Evolutionary conservation across 1,140 invertebrate species (phyloP), one percentile per base, ranked within the genome.

Genomic region (Panonychus citri): DNA sequence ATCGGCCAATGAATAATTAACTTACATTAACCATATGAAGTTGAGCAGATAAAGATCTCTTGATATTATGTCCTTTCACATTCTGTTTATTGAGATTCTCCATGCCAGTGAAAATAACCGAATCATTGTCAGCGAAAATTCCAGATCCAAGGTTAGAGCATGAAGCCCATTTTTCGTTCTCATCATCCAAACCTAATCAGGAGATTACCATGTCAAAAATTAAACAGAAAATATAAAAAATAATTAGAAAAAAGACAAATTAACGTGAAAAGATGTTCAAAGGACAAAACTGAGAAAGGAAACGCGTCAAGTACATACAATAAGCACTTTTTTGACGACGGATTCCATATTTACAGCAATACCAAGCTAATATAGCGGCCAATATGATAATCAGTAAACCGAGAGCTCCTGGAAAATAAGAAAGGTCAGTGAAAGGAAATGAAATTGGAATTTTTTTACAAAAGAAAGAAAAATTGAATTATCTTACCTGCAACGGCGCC

Each of bases 401-500:
- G 24, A 70, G 70, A 17, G 59, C 59, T 46, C 60, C 62, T 60
- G 30, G 5, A 53, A 52, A 34, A 34, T 12, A 34, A 7, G 30
- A 34, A 34, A 34, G n/a, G n/a, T 7, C 13, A 53, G 21, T 27
- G 13, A 56, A 28, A 24, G 15, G 43, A 43, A 34, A 34, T 7
- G 12, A 12, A 34, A 5, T 34, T 34, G 1, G 12, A 34, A 5
- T 7, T 5, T 12, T 12, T 34, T 34, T 34, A 34, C n/a, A n/a
- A n/a, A n/a, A n/a, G n/a, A n/a, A n/a, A n/a, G n/a, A 34, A 34
- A 34, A 7, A 12, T 34, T 34, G n/a, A 19, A 59, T 7, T 21
- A 42, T n/a, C 56, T 25, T 50, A 63, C 74, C 74, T 56, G 69
- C 70, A 57, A 73, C 71, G 15, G 71, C 68, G 25, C 73, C 73